phyloP scores from a whole-genome alignment of 2,888 invertebrate genomes.

The Synergus gifuensis region DNA sequence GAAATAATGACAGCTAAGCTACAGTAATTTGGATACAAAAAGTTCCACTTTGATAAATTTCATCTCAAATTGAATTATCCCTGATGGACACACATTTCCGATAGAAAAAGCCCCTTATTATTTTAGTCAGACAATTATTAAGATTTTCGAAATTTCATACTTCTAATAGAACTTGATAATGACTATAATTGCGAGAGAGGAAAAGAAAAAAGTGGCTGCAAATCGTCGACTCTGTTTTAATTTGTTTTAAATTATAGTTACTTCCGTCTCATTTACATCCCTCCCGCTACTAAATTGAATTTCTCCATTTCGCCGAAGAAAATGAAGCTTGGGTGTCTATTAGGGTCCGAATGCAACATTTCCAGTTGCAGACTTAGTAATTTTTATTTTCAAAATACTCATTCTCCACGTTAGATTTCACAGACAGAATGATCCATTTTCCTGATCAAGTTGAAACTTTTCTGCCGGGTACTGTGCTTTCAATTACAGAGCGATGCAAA shows the following conservation, averaged over 20 bases:
- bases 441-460: neutral
- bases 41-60: neutral
- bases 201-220: neutral
- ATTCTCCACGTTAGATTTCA: neutral
- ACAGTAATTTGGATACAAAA: neutral
- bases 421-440: neutral
- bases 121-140: neutral
- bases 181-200: neutral
- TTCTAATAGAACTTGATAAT: neutral
- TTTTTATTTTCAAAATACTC: neutral
- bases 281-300: neutral
- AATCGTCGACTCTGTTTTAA: neutral
- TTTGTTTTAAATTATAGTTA: neutral
- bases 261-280: neutral
- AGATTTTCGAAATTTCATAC: neutral
- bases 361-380: neutral
- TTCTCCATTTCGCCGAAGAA: neutral
- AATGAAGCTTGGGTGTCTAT: neutral
- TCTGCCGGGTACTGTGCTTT: neutral
- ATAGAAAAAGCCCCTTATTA: neutral
- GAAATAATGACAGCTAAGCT: neutral
- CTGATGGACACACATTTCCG: too few relatives aligned
- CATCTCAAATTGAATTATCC: neutral
- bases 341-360: neutral
- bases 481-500: slow-evolving; percentile 48